Conservation (phyloP, 2,888 invertebrate species). For the Phoenoteleia sp. region DNA sequence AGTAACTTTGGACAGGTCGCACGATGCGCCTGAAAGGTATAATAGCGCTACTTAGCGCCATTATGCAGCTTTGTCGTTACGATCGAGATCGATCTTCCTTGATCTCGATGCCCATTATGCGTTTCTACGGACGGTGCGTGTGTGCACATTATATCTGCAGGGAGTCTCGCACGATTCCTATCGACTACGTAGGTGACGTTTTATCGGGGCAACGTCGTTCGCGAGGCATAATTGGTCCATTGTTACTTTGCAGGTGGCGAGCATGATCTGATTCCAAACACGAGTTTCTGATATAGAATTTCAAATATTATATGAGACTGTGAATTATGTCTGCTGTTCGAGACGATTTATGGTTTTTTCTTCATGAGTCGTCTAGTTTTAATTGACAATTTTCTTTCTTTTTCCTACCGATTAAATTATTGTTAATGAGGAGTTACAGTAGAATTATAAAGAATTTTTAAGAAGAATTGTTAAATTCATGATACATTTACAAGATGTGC, state of each 20-base stretch:
- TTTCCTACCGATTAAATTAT: too few relatives aligned
- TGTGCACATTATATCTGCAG: constrained; percentile 66
- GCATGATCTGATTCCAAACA: constrained; percentile 55
- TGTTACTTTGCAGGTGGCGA: constrained; percentile 77
- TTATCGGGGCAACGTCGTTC: constrained; percentile 78
- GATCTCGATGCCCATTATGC: constrained; percentile 70
- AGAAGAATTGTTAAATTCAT: too few relatives aligned
- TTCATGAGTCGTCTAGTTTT: neutral
- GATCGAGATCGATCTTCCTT: constrained; percentile 74
- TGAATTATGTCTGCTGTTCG: constrained; percentile 22
- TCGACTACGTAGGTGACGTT: constrained; percentile 78
- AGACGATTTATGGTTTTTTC: constrained; percentile 15
- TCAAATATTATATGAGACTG: constrained; percentile 54
- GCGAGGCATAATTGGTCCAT: constrained; percentile 82
- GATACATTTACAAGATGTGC: too few relatives aligned
- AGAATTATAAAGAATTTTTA: too few relatives aligned
- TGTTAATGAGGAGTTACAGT: too few relatives aligned
- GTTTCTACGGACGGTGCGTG: constrained; percentile 69
- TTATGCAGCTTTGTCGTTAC: constrained; percentile 75
- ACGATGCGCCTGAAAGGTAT: constrained; percentile 59
- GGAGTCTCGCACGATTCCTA: constrained; percentile 77
- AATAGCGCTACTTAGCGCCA: constrained; percentile 78
- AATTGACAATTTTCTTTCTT: constrained; percentile 34
- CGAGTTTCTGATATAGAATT: constrained; percentile 45
- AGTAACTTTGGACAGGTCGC: constrained; percentile 67